phyloP scores from a whole-genome alignment of 2,797 vertebrate species.

The Acanthis flammea region DNA sequence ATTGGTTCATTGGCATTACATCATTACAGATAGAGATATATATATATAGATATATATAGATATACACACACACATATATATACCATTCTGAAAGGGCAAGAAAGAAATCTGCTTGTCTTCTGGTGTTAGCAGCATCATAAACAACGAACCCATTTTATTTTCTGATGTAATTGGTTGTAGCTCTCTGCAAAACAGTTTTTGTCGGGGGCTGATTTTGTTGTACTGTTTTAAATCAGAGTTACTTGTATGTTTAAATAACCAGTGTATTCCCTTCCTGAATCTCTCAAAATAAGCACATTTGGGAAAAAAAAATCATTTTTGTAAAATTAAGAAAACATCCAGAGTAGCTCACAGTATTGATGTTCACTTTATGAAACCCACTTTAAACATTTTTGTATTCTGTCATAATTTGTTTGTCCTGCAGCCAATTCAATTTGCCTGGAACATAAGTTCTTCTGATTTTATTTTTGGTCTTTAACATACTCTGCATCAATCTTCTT shows the following conservation, averaged over 20 bases:
- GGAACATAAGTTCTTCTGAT: not conserved
- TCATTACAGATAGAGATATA: not conserved
- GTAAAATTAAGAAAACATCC: not conserved
- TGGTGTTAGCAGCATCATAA: not conserved
- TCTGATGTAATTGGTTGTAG: not conserved
- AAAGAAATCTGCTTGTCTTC: not conserved
- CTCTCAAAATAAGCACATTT: not conserved
- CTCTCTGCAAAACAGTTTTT: not conserved
- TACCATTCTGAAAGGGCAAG: not conserved
- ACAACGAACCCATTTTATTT: not conserved
- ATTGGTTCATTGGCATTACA: not conserved
- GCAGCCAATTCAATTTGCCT: not conserved
- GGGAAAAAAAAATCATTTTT: not conserved
- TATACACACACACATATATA: fast-evolving
- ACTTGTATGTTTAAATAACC: not conserved
- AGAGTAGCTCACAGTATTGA: not conserved
- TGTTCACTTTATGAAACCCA: not conserved
- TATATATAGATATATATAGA: not conserved
- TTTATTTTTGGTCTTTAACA: slow-evolving; percentile 18
- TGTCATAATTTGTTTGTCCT: not conserved
- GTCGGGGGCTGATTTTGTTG: not conserved
- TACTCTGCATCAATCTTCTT: not conserved
- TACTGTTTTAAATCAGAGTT: not conserved
- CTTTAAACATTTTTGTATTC: not conserved
- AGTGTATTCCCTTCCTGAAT: not conserved